Conservation (phyloP, 2,888 invertebrate genomes). For the Anodontia alba region DNA sequence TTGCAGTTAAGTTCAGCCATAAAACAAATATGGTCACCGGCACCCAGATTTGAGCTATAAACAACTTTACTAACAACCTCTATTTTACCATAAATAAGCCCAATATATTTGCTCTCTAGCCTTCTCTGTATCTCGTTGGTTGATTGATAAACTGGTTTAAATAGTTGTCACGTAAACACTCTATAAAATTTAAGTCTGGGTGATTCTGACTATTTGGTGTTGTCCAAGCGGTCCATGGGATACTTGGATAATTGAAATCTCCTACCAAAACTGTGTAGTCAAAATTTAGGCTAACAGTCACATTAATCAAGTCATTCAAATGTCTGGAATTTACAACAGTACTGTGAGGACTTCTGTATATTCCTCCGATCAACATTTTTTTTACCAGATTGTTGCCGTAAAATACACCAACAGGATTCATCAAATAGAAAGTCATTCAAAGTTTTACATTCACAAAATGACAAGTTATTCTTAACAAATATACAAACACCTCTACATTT, state of each 20-base stretch:
- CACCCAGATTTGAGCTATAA: slow-evolving; percentile 9
- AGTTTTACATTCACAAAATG: slow-evolving; percentile 1
- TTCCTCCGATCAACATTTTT: slow-evolving; percentile 5
- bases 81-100: slow-evolving; percentile 10
- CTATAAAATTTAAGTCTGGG: slow-evolving; percentile 10
- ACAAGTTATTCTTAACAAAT: background rate
- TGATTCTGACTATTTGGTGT: slow-evolving; percentile 1
- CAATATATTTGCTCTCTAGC: slow-evolving; percentile 7
- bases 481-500: slow-evolving; percentile 15
- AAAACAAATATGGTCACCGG: slow-evolving; percentile 14
- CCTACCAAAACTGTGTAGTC: slow-evolving; percentile 16
- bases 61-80: slow-evolving; percentile 5
- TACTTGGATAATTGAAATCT: slow-evolving; percentile 24
- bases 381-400: background rate
- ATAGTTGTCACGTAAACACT: slow-evolving; percentile 7
- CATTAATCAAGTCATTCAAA: slow-evolving; percentile 8
- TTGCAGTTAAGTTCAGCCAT: slow-evolving; percentile 11
- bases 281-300: slow-evolving; percentile 6
- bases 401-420: slow-evolving; percentile 26
- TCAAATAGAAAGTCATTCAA: slow-evolving; percentile 1
- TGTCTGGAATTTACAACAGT: background rate
- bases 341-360: slow-evolving; percentile 10
- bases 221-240: slow-evolving; percentile 11
- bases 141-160: background rate
- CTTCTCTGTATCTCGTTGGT: slow-evolving; percentile 19